A percentile compares a stretch with the other conserved stretches of the same genome.
These are phyloP conservation scores for Helleia helle DNA, from an alignment of 2,888 invertebrate species.

Conservation along the genomic window DNA sequence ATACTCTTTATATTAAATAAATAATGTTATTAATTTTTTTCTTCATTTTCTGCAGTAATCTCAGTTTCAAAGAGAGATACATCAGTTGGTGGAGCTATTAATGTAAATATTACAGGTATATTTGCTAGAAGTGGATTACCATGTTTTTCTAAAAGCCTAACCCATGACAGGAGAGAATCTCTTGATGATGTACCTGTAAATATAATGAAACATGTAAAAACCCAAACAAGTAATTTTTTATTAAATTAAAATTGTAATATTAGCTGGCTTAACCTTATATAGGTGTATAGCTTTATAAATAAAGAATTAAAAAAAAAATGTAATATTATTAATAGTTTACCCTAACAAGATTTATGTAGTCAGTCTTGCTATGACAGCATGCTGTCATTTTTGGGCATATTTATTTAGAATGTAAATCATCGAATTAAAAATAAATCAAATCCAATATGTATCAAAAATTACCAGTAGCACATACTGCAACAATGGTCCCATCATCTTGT, in stretches of 20 bases:
- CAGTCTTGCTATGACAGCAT: too few species aligned
- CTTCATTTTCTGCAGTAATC: constrained; percentile 29
- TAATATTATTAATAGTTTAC: not conserved
- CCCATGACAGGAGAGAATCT: constrained; percentile 95
- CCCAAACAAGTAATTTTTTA: too few species aligned
- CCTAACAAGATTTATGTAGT: too few species aligned
- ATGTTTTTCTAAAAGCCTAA: constrained; percentile 83
- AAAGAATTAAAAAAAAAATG: too few species aligned
- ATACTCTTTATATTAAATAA: constrained; percentile 13
- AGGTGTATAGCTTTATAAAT: too few species aligned
- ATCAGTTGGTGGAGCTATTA: constrained; percentile 76
- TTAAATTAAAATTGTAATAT: too few species aligned
- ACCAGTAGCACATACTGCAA: constrained; percentile 89
- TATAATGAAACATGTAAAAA: not conserved
- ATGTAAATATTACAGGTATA: constrained; percentile 89
- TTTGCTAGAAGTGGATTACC: constrained; percentile 81
- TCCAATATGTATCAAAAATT: too few species aligned
- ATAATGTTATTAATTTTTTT: constrained; percentile 5
- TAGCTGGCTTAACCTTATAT: too few species aligned
- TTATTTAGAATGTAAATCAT: too few species aligned
- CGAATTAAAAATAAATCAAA: too few species aligned
- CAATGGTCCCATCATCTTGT: constrained; percentile 92
- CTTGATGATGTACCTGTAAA: constrained; percentile 85
- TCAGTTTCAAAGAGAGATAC: constrained; percentile 47
- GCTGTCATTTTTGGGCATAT: too few species aligned